Conservation (phyloP, 2,797 vertebrate species). For the Myotis pilosus region DNA sequence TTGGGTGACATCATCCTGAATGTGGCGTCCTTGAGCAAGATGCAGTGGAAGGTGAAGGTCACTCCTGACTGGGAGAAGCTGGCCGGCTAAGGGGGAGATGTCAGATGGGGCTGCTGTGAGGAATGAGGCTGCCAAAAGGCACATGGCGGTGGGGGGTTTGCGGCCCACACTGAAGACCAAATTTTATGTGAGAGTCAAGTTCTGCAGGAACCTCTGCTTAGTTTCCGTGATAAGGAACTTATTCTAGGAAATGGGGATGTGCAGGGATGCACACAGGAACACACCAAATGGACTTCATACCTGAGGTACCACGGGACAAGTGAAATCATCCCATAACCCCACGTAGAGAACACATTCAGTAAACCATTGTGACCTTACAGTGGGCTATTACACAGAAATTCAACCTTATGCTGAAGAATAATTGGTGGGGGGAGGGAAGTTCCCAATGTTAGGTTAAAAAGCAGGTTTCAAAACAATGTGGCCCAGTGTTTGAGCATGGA, state of each 20-base stretch:
- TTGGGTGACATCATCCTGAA: too few relatives aligned
- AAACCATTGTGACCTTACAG: background rate
- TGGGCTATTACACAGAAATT: background rate
- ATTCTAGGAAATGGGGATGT: too few relatives aligned
- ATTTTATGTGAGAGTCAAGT: background rate
- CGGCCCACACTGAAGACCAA: background rate
- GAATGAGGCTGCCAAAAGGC: background rate
- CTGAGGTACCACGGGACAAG: background rate
- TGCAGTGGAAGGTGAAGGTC: accelerated
- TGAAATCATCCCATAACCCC: background rate
- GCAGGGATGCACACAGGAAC: background rate
- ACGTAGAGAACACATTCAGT: background rate
- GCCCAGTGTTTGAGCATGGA: too few relatives aligned
- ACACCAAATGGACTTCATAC: too few relatives aligned
- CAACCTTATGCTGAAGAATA: background rate
- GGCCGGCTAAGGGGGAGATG: background rate
- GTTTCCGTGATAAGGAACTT: too few relatives aligned
- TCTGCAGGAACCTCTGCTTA: background rate
- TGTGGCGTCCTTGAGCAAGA: too few relatives aligned
- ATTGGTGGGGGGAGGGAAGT: too few relatives aligned
- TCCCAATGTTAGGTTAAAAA: background rate
- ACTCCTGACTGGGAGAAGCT: background rate
- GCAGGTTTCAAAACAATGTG: background rate
- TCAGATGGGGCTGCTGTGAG: too few relatives aligned
- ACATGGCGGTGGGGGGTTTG: too few relatives aligned